Conservation (phyloP, 2,888 invertebrate species). For the Mayetiola destructor region DNA sequence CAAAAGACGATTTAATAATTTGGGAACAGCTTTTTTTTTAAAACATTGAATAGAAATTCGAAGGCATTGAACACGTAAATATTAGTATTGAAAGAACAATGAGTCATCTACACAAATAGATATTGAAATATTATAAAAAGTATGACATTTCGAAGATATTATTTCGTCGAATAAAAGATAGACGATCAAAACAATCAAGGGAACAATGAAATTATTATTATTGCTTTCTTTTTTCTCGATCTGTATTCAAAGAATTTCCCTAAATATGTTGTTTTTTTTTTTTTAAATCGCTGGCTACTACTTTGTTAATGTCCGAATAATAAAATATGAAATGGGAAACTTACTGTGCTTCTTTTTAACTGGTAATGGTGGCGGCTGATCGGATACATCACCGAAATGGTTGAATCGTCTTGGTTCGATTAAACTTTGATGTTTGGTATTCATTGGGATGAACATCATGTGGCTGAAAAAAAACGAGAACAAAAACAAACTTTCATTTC, state of each 20-base stretch:
- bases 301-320: no score
- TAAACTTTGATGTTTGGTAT: slow-evolving; percentile 31
- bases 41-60: no score
- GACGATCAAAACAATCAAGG: slow-evolving; percentile 2
- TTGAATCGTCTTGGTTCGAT: slow-evolving; percentile 24
- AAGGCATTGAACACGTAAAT: no score
- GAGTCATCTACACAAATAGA: no score
- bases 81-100: no score
- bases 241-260: no score
- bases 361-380: slow-evolving; percentile 76
- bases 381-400: slow-evolving; percentile 35
- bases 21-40: no score
- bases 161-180: no score
- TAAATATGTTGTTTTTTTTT: no score
- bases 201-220: background rate
- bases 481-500: background rate
- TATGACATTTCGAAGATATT: background rate
- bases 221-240: background rate
- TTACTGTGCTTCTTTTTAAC: slow-evolving; percentile 91
- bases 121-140: background rate
- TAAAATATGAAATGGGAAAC: slow-evolving; percentile 33
- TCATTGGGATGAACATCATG: background rate
- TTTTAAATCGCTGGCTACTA: background rate
- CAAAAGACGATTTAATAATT: no score
- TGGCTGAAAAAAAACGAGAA: background rate